Evolutionary conservation across 2,888 invertebrate genomes (phyloP).

Genomic region (Aromia moschata): DNA sequence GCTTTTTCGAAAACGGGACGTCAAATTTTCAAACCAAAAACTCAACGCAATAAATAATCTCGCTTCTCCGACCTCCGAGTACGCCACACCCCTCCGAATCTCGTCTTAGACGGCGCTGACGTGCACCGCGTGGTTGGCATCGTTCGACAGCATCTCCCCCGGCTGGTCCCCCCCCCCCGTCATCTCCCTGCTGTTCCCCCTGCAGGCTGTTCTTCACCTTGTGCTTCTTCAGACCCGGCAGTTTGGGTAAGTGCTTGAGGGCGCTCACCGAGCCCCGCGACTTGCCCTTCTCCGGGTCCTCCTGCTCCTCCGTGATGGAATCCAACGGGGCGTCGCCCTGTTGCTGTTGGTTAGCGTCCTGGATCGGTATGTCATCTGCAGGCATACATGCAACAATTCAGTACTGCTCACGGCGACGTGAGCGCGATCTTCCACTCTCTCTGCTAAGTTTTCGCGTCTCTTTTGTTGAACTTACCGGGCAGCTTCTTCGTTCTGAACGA

Average conservation of each 20-base stretch:
- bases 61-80: too few relatives aligned
- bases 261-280: conserved; percentile 64
- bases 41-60: too few relatives aligned
- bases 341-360: conserved; percentile 71
- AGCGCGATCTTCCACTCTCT: conserved; percentile 4
- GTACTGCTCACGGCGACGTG: background rate
- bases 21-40: too few relatives aligned
- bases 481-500: conserved; percentile 97
- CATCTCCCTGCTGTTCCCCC: conserved; percentile 51
- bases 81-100: too few relatives aligned
- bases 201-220: conserved; percentile 53
- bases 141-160: conserved; percentile 43
- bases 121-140: conserved; percentile 54
- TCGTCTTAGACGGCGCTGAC: conserved; percentile 56
- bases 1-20: too few relatives aligned
- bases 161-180: conserved; percentile 40
- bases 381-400: conserved; percentile 45
- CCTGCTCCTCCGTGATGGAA: conserved; percentile 77
- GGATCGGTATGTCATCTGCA: conserved; percentile 90
- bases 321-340: conserved; percentile 69
- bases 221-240: conserved; percentile 73
- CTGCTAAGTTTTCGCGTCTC: background rate
- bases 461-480: conserved; percentile 73
- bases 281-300: conserved; percentile 60
- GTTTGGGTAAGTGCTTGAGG: conserved; percentile 70